Evolutionary conservation across 1,140 invertebrate genomes (phyloP).

Genomic region (Idris sp.): DNA sequence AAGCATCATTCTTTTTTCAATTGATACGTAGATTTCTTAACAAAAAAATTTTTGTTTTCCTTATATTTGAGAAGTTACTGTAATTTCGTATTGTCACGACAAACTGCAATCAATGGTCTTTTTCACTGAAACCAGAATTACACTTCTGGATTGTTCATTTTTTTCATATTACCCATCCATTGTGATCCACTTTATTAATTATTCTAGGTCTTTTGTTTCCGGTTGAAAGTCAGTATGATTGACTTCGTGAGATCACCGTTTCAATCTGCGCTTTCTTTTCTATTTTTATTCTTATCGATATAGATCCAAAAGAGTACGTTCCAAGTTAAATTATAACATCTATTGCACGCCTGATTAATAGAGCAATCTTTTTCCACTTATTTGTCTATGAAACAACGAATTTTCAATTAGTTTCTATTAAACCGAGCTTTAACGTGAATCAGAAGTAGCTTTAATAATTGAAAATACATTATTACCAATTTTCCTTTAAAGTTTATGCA

Average conservation of each 20-base stretch:
- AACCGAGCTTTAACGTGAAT: too few species aligned
- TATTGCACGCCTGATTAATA: slow-evolving; percentile 27
- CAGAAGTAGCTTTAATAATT: too few species aligned
- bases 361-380: slow-evolving; percentile 21
- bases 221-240: slow-evolving; percentile 37
- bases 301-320: neutral
- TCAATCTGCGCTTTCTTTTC: slow-evolving; percentile 41
- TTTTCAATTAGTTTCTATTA: too few species aligned
- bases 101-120: slow-evolving; percentile 19
- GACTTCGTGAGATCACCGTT: slow-evolving; percentile 15
- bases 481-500: too few species aligned
- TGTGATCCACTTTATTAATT: slow-evolving; percentile 13
- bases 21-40: too few species aligned
- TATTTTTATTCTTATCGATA: slow-evolving; percentile 12
- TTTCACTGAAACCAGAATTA: slow-evolving; percentile 25
- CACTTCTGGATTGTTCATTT: slow-evolving; percentile 19
- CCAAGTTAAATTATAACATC: slow-evolving; percentile 9
- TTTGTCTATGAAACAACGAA: too few species aligned
- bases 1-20: too few species aligned
- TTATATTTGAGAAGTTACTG: neutral
- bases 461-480: too few species aligned
- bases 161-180: neutral
- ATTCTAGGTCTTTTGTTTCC: slow-evolving; percentile 27
- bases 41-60: slow-evolving; percentile 2
- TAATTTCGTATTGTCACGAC: slow-evolving; percentile 20